Evolutionary conservation across 2,797 vertebrate species (phyloP).

Genomic region (Sebastes wilsoni): DNA sequence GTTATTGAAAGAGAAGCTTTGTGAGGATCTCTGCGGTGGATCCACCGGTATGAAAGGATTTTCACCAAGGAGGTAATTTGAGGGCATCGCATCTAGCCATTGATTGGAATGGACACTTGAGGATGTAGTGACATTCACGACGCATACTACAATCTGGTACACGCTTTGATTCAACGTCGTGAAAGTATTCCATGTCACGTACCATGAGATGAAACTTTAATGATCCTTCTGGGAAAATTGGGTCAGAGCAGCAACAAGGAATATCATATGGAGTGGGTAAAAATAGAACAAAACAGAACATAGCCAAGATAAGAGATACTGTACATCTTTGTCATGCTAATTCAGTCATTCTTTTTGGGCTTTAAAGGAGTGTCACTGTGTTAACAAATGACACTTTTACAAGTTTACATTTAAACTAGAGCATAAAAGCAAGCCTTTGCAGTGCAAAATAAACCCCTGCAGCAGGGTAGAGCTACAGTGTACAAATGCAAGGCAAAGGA

Average conservation of each 20-base stretch:
- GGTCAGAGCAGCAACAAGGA: slow-evolving; percentile 29
- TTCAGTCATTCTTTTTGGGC: neutral
- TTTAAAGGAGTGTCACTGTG: slow-evolving; percentile 10
- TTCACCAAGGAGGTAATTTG: neutral
- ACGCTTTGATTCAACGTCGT: slow-evolving; percentile 20
- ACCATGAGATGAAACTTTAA: slow-evolving; percentile 49
- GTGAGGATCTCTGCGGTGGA: neutral
- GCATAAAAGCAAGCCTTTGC: neutral
- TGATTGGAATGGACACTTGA: neutral
- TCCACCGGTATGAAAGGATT: neutral
- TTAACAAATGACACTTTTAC: slow-evolving; percentile 47
- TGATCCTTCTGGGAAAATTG: slow-evolving; percentile 35
- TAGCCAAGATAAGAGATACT: slow-evolving; percentile 24
- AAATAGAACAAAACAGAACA: slow-evolving; percentile 37
- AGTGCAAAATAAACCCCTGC: neutral
- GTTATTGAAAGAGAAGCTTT: slow-evolving; percentile 13
- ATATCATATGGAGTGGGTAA: neutral
- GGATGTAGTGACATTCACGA: neutral
- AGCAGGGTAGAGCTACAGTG: neutral
- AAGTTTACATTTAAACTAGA: neutral
- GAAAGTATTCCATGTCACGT: slow-evolving; percentile 5
- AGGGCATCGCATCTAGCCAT: neutral
- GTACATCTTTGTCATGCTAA: slow-evolving; percentile 48
- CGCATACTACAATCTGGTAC: neutral
- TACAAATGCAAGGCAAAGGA: neutral